Evolutionary conservation across 2,797 vertebrate species (phyloP), one percentile per base, ranked within the genome.

Genomic region (Siniperca undulata): DNA sequence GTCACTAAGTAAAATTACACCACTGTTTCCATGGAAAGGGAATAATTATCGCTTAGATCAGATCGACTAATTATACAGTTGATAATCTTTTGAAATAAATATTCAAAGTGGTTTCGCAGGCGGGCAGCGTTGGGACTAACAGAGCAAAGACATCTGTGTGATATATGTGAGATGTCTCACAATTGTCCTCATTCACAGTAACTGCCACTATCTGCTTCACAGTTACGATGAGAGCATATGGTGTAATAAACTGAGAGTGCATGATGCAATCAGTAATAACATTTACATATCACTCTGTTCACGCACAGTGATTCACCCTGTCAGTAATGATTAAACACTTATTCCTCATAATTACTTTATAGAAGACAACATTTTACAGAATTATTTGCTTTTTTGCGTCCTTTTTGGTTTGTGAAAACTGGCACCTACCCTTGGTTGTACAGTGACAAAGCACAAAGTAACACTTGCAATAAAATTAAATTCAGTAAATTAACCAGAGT

Each of bases 11-110:
- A 38, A 74, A 38, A 36, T 50, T 3, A 55, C 80, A 68, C 73
- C 62, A 38, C 38, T 38, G 59, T 62, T 64, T 65, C 42, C 27
- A 4, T 9, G 44, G 53, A 40, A n/a, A 53, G n/a, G 66, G 78
- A 90, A 83, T 83, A 83, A 88, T 91, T 84, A 84, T 58, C 55
- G 30, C 72, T 56, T 59, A 2, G 50, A 83, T 73, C 75, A 66
- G 78, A 69, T 38, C 19, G 69, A 76, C 76, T 79, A 73, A 89
- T 85, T 78, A 72, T 6, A 56, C 81, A 36, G 74, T 44, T 36
- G 66, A 77, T 79, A 36, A 67, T 82, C 58, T 83, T 84, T 74
- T 69, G 58, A 82, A 59, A 62, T 69, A 84, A 78, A 84, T 64
- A 77, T 72, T 83, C 72, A 80, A 22, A 80, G 78, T 38, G 52